Conservation (phyloP, 2,797 vertebrate species). For the Enteromius viviparus region DNA sequence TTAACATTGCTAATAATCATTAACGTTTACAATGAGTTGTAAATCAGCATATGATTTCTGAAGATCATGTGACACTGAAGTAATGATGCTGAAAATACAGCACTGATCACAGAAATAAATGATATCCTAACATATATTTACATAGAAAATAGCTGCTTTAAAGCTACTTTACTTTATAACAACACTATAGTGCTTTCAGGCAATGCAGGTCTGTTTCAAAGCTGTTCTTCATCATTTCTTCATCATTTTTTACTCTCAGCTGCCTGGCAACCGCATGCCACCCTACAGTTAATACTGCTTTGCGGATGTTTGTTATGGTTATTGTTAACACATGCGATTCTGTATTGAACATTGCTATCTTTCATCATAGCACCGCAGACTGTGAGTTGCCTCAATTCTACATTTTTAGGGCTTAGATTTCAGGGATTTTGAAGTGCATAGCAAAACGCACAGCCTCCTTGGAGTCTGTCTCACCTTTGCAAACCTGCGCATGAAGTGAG, state of each 20-base stretch:
- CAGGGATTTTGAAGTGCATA: neutral
- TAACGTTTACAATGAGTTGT: neutral
- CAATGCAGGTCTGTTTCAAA: neutral
- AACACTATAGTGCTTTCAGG: neutral
- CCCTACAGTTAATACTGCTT: neutral
- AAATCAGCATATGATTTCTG: neutral
- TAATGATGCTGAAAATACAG: neutral
- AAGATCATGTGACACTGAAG: neutral
- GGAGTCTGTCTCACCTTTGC: slow-evolving; percentile 85
- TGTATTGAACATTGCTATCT: neutral
- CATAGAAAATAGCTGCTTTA: neutral
- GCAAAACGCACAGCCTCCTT: neutral
- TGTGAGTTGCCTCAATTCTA: neutral
- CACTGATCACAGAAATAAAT: neutral
- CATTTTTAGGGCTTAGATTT: neutral
- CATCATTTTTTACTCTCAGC: slow-evolving; percentile 10
- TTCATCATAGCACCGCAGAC: neutral
- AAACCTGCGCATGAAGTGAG: slow-evolving; percentile 98
- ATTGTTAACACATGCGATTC: neutral
- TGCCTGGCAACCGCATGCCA: neutral
- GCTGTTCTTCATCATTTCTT: neutral
- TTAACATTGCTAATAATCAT: neutral
- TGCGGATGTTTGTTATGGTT: neutral
- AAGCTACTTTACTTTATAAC: no score
- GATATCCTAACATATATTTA: neutral